Conservation (phyloP, 1,140 invertebrate species). For the Fopius arisanus region DNA sequence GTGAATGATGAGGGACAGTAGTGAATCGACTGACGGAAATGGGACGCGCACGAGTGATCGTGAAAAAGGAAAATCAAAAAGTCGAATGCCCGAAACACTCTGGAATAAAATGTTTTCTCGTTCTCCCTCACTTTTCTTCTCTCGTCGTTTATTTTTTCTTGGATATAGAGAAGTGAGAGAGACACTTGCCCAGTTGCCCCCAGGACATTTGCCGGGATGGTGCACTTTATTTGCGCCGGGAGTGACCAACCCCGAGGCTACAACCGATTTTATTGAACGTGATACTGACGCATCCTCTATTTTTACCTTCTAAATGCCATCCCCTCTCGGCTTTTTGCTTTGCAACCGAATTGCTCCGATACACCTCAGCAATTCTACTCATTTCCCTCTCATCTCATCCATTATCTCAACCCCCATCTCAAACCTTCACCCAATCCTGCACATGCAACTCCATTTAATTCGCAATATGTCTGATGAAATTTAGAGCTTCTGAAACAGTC, state of each 20-base stretch:
- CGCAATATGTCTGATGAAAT: background rate
- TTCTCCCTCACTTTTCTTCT: background rate
- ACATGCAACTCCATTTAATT: background rate
- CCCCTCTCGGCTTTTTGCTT: background rate
- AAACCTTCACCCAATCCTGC: too few species aligned
- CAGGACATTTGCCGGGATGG: background rate
- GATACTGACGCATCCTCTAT: slow-evolving; percentile 20
- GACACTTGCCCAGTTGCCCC: background rate
- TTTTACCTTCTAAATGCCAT: background rate
- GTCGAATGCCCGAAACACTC: background rate
- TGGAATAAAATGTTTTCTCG: slow-evolving; percentile 1
- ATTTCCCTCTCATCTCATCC: background rate
- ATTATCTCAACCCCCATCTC: too few species aligned
- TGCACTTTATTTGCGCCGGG: slow-evolving; percentile 14
- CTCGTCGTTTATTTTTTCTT: background rate
- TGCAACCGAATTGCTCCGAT: background rate
- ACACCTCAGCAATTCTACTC: background rate
- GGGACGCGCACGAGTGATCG: background rate
- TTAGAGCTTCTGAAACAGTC: background rate
- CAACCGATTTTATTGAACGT: slow-evolving; percentile 27
- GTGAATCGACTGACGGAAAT: slow-evolving; percentile 18
- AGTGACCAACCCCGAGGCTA: slow-evolving; percentile 18
- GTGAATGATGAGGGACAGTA: slow-evolving; percentile 10
- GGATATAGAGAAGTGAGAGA: slow-evolving; percentile 5
- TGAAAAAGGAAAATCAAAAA: slow-evolving; percentile 7